phyloP scores from a whole-genome alignment of 2,888 invertebrate genomes.

The Hermaeophaga mercurialis region DNA sequence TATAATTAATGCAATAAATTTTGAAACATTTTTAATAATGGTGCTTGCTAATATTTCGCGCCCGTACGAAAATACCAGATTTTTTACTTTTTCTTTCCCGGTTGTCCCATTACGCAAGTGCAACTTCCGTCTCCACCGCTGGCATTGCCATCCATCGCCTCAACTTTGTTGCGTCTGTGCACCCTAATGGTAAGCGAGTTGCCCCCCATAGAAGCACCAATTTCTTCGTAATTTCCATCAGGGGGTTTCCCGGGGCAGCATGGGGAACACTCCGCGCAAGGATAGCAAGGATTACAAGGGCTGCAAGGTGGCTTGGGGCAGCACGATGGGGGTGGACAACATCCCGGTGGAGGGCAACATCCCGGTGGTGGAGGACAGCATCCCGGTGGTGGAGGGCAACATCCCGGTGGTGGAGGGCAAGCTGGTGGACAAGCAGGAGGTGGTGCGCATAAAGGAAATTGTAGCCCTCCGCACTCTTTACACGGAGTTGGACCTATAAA shows the following conservation, averaged over 20 bases:
- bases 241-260: slow-evolving; percentile 8
- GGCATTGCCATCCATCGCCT: slow-evolving; percentile 51
- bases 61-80: slow-evolving; percentile 9
- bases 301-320: not conserved
- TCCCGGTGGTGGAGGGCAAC: slow-evolving; percentile 1
- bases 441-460: slow-evolving; percentile 23
- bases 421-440: not conserved
- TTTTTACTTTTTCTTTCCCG: slow-evolving; percentile 27
- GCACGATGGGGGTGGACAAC: not conserved
- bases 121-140: slow-evolving; percentile 21
- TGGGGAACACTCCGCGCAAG: slow-evolving; percentile 17
- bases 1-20: too few species aligned
- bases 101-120: slow-evolving; percentile 27
- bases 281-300: slow-evolving; percentile 5
- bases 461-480: slow-evolving; percentile 39
- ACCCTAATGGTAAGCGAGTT: slow-evolving; percentile 70
- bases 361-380: not conserved
- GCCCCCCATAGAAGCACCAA: slow-evolving; percentile 68
- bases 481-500: slow-evolving; percentile 34
- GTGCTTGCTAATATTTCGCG: too few species aligned
- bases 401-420: slow-evolving; percentile 2
- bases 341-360: not conserved
- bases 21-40: too few species aligned
- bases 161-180: slow-evolving; percentile 62
- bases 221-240: slow-evolving; percentile 65